Conservation (phyloP, 2,888 invertebrate genomes). For the Acanthosoma haemorrhoidale region DNA sequence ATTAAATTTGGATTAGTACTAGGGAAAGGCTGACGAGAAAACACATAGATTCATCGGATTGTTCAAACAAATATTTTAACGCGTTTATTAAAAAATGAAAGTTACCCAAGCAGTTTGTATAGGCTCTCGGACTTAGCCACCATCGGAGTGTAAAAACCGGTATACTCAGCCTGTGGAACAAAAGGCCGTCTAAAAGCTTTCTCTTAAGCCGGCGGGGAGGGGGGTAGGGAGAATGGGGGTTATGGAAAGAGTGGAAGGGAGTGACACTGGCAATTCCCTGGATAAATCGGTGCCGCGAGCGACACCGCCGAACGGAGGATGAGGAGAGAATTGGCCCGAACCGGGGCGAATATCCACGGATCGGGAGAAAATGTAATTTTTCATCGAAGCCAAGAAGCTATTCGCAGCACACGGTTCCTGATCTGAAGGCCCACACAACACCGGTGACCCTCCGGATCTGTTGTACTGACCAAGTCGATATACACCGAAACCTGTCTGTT, state of each 20-base stretch:
- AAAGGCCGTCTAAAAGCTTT: background rate
- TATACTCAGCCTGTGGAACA: background rate
- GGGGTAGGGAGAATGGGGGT: no score
- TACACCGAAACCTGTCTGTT: no score
- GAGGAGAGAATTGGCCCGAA: background rate
- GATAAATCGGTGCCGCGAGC: background rate
- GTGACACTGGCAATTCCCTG: constrained; percentile 8
- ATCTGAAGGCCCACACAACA: constrained; percentile 6
- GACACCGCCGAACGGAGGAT: background rate
- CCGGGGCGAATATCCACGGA: background rate
- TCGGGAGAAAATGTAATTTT: constrained; percentile 7
- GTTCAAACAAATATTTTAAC: no score
- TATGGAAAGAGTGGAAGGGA: background rate
- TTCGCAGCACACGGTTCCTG: background rate
- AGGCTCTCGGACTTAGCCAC: no score
- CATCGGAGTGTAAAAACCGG: no score
- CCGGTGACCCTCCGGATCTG: no score
- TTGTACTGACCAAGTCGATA: background rate
- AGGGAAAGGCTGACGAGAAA: no score
- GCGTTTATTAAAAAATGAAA: no score
- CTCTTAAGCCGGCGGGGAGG: background rate
- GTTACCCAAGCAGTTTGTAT: no score
- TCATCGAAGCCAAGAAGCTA: background rate
- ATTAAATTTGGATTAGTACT: no score
- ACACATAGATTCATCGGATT: no score